Evolutionary conservation across 2,888 invertebrate genomes (phyloP).

Genomic region (Cephus sareptanus): DNA sequence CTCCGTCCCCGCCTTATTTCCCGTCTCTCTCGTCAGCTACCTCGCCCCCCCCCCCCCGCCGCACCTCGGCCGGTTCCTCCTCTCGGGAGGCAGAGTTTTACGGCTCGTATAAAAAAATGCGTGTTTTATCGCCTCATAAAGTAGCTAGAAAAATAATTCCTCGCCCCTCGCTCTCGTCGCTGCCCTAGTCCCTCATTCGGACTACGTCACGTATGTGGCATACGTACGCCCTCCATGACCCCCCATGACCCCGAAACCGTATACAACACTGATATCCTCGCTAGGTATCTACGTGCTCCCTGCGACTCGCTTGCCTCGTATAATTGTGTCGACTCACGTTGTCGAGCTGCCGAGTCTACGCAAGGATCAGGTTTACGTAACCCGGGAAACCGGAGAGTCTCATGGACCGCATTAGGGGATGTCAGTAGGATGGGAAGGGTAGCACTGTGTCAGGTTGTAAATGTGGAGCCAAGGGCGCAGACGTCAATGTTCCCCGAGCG

Average conservation of each 20-base stretch:
- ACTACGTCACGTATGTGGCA: neutral
- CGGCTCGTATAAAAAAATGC: conserved; percentile 18
- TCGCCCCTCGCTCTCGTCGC: neutral
- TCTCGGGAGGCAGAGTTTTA: conserved; percentile 5
- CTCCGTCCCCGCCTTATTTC: neutral
- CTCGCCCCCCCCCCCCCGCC: neutral
- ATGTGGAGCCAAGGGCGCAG: neutral
- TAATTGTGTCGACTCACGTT: neutral
- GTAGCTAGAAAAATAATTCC: conserved; percentile 22
- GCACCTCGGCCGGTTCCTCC: neutral
- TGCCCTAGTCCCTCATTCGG: neutral
- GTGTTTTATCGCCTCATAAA: conserved; percentile 22
- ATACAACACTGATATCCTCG: neutral
- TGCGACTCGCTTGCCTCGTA: neutral
- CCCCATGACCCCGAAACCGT: neutral
- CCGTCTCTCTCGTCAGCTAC: neutral
- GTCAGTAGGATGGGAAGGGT: neutral
- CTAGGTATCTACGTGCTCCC: neutral
- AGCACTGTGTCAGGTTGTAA: neutral
- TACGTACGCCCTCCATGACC: neutral
- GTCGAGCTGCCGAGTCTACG: neutral
- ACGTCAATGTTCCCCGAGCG: neutral
- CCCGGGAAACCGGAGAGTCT: neutral
- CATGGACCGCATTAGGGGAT: neutral
- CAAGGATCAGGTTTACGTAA: neutral